Evolutionary conservation across 2,113 vertebrate species (phyloP), one percentile per base, ranked within the genome.

Genomic region (Capreolus pygargus): DNA sequence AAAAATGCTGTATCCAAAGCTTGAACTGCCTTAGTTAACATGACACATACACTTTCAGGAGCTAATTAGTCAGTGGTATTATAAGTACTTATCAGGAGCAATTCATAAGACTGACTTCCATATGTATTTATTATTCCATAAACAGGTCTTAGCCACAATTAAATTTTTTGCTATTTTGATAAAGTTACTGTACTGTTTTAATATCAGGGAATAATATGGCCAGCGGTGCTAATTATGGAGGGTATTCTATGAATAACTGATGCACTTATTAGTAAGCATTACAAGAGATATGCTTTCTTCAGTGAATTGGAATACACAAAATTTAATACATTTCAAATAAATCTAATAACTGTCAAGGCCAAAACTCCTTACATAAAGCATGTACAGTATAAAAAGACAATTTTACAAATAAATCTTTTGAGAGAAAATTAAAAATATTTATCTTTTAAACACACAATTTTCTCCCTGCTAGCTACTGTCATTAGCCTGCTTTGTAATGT

Each of bases 81-180:
- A 90, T 9, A 60, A 96, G 54, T 89, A 91, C 88, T 98, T 98
- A 96, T 82, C 98, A 97, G 30, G 82, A 97, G 96, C 87, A 95
- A 98, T 93, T 97, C 89, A 97, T 98, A 96, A 97, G 94, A 84
- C 84, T 98, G 95, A 96, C 94, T 98, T 98, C 95, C 89, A 79
- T 98, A 93, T 87, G 93, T 98, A 82, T 97, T 98, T 97, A 97
- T 94, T 87, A 98, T 98, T 98, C 97, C 54, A 96, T 83, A 98
- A 98, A 98, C 98, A 99, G 98, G 96, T 98, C 96, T 98, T 97
- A 45, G 21, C 12, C 83, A 93, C 97, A 99, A 98, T 98, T 98
- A 99, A 98, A 98, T 98, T 98, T 94, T 92, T 98, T 98, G 92
- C 91, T 98, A 96, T 97, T 98, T 98, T 98, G 97, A 99, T 98